phyloP scores from a whole-genome alignment of 2,888 invertebrate genomes.

The Smittia aterrima region DNA sequence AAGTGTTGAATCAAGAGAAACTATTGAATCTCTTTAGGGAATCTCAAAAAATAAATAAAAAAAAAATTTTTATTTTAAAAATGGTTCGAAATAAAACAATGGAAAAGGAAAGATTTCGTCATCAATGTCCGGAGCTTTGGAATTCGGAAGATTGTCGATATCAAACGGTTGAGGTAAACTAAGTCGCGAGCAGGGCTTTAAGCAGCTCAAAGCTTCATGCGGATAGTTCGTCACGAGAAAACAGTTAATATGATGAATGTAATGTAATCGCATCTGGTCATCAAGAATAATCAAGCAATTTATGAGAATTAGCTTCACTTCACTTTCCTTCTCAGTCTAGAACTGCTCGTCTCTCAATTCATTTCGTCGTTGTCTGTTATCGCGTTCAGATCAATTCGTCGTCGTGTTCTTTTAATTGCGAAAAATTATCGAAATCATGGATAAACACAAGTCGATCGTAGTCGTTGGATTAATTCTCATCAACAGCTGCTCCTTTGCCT shows the following conservation, averaged over 20 bases:
- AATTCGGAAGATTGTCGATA: background rate
- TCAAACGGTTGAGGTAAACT: constrained; percentile 23
- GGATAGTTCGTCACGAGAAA: background rate
- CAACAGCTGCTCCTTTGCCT: constrained; percentile 29
- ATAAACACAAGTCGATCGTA: constrained; percentile 22
- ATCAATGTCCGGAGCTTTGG: constrained; percentile 22
- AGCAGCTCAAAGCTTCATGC: background rate
- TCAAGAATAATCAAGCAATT: constrained; percentile 36
- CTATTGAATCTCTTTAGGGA: background rate
- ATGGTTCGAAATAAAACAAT: constrained; percentile 28
- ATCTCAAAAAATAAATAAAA: background rate
- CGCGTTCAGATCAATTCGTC: background rate
- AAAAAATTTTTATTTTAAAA: background rate
- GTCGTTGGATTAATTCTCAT: constrained; percentile 29
- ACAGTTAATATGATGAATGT: background rate
- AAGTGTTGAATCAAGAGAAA: background rate
- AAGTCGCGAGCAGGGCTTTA: constrained; percentile 1
- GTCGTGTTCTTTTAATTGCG: background rate
- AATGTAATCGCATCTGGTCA: background rate
- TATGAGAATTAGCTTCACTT: constrained; percentile 41
- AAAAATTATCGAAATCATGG: too few species aligned
- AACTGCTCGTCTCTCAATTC: background rate
- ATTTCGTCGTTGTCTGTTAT: background rate
- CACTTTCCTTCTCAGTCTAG: constrained; percentile 32
- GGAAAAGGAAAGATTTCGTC: background rate